Percentiles rank a stretch among this genome's conserved stretches.
These are phyloP conservation scores for Temnopleurus reevesii DNA, from an alignment of 53 echinoderm and acorn worm genomes.

Conservation along the genomic window DNA sequence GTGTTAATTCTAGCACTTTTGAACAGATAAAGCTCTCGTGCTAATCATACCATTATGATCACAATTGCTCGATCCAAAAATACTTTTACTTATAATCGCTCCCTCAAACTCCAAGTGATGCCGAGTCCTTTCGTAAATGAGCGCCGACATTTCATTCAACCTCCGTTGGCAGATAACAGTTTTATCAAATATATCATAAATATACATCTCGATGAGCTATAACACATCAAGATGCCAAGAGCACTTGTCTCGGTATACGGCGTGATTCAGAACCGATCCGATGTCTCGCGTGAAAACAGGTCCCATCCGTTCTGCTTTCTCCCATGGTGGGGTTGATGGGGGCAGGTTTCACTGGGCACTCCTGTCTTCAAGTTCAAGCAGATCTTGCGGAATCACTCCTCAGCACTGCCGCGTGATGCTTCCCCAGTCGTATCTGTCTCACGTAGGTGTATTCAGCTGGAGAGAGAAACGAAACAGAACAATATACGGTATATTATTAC, in stretches of 20 bases:
- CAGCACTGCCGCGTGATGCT: conserved; percentile 64
- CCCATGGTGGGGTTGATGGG: neutral
- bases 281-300: neutral
- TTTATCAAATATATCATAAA: neutral
- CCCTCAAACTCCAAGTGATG: neutral
- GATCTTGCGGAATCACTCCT: conserved; percentile 52
- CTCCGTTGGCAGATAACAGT: neutral
- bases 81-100: neutral
- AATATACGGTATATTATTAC: neutral
- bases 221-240: neutral
- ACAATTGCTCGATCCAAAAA: neutral
- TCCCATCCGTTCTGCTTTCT: neutral
- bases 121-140: neutral
- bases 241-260: neutral
- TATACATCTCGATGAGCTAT: neutral
- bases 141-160: neutral
- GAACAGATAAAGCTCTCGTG: no score
- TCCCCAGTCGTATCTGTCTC: conserved; percentile 64
- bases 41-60: neutral
- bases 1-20: no score
- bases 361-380: conserved; percentile 3
- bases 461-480: neutral
- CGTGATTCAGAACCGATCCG: neutral
- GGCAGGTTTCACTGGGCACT: neutral
- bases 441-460: conserved; percentile 76